A percentile compares a stretch with the other conserved stretches of the same genome.
Evolutionary conservation across 92 coral and sea anemone species (phyloP).

Genomic region (Porites evermanni): DNA sequence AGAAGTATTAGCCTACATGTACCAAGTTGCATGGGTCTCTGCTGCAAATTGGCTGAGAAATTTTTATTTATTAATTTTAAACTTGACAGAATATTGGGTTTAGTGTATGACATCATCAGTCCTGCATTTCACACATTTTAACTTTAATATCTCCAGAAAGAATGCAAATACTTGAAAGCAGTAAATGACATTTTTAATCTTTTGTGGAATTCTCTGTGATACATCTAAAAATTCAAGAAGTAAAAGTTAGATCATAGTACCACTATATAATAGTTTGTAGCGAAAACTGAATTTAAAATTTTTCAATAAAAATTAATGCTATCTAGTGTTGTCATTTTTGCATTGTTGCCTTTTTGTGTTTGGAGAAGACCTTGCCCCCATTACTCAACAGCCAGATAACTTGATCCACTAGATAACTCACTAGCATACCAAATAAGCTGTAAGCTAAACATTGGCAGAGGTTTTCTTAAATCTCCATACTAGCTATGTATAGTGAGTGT

Average conservation of each 20-base stretch:
- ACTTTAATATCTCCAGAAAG: too few species aligned
- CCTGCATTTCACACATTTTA: too few species aligned
- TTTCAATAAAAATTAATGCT: background rate
- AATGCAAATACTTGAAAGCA: too few species aligned
- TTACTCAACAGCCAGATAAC: slow-evolving; percentile 15
- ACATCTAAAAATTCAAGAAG: too few species aligned
- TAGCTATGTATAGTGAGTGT: background rate
- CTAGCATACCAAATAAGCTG: slow-evolving; percentile 2
- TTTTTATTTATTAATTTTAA: too few species aligned
- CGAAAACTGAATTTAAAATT: slow-evolving; percentile 4
- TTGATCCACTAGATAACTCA: slow-evolving; percentile 10
- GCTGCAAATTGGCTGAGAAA: too few species aligned
- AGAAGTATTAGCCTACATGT: too few species aligned
- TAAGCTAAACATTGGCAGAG: background rate
- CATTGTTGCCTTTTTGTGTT: background rate
- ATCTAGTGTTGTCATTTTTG: background rate
- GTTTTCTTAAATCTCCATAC: slow-evolving; percentile 14
- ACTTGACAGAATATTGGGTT: too few species aligned
- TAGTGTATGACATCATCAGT: too few species aligned
- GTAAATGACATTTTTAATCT: too few species aligned
- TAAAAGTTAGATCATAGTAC: background rate
- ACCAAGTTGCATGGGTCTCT: too few species aligned
- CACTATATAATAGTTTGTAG: background rate
- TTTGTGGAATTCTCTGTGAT: too few species aligned
- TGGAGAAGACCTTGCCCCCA: slow-evolving; percentile 14